Percentiles rank a stretch among this genome's conserved stretches.
These are phyloP conservation scores for Calypte anna DNA, from an alignment of 2,113 vertebrate genomes.

Conservation along the genomic window DNA sequence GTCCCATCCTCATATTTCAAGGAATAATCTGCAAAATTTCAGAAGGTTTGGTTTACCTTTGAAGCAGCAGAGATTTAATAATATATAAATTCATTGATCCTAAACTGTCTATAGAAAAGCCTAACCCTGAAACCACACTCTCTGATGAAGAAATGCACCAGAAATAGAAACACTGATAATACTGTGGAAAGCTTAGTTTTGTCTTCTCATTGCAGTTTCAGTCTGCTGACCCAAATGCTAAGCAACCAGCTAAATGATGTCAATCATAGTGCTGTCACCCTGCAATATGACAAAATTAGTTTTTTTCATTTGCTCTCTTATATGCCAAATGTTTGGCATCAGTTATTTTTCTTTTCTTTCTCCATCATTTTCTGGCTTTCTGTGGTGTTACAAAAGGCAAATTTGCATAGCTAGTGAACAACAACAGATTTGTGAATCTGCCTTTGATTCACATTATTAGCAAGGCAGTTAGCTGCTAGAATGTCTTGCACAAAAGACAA, in stretches of 20 bases:
- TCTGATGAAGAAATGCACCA: background rate
- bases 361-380: background rate
- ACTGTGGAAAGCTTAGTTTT: background rate
- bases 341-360: background rate
- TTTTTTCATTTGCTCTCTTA: conserved; percentile 1
- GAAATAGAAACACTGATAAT: background rate
- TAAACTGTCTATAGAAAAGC: background rate
- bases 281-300: background rate
- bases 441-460: background rate
- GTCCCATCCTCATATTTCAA: background rate
- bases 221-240: conserved; percentile 12
- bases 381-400: conserved; percentile 32
- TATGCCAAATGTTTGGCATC: background rate
- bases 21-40: background rate
- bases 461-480: background rate
- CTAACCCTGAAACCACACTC: background rate
- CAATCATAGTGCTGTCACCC: background rate
- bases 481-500: background rate
- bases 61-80: background rate
- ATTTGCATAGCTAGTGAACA: conserved; percentile 37
- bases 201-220: background rate
- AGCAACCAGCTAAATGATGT: background rate
- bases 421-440: background rate
- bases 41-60: background rate
- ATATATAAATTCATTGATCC: background rate